phyloP scores from a whole-genome alignment of 2,888 invertebrate species.

The Macrophya alboannulata region DNA sequence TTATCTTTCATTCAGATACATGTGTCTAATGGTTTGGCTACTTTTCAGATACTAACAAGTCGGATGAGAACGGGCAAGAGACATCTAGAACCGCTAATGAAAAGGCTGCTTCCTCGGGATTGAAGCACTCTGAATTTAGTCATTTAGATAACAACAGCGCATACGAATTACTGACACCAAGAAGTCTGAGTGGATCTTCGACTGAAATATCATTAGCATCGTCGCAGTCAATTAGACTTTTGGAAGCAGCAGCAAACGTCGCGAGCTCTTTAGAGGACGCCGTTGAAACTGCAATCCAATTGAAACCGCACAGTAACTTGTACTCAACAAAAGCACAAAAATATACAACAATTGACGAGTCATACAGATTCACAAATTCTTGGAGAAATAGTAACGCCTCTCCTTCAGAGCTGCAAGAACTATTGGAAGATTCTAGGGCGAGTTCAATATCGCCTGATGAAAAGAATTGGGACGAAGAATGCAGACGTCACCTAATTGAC shows the following conservation, averaged over 20 bases:
- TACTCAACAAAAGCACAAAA: conserved; percentile 49
- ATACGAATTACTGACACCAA: conserved; percentile 46
- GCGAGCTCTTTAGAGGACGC: conserved; percentile 87
- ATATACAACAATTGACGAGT: conserved; percentile 21
- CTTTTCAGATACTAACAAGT: conserved; percentile 45
- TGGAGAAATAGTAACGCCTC: conserved; percentile 47
- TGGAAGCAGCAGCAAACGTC: conserved; percentile 86
- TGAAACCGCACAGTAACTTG: conserved; percentile 71
- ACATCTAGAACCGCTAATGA: background rate
- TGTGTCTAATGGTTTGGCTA: background rate
- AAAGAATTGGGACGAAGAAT: conserved; percentile 84
- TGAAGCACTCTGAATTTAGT: conserved; percentile 27
- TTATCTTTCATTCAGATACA: background rate
- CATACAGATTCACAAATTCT: conserved; percentile 36
- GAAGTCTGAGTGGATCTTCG: conserved; percentile 43
- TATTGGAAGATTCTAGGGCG: conserved; percentile 38
- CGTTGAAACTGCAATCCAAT: conserved; percentile 86
- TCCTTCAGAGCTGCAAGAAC: conserved; percentile 21
- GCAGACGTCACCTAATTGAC: conserved; percentile 87
- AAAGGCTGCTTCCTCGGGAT: background rate
- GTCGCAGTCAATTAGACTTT: conserved; percentile 80
- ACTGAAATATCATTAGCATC: conserved; percentile 63
- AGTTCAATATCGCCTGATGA: conserved; percentile 66
- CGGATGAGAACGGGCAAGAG: conserved; percentile 35
- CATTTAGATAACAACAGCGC: conserved; percentile 47